Percentiles rank a stretch among this genome's conserved stretches.
These are phyloP conservation scores for Vicugna pacos DNA, from an alignment of 2,113 vertebrate species.

Conservation along the genomic window DNA sequence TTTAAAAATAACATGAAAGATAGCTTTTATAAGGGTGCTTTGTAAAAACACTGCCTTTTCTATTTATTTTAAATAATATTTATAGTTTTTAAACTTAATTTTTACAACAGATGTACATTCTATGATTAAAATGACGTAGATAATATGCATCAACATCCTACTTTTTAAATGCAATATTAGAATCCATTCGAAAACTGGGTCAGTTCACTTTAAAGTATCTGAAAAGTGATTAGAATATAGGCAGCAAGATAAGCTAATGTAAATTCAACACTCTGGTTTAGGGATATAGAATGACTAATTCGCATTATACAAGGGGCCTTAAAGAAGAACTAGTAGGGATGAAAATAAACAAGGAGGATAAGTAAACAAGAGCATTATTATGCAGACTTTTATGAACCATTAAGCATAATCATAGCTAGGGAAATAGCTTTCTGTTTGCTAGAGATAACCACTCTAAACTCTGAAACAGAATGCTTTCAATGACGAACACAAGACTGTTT, in stretches of 20 bases:
- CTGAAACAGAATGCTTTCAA: slow-evolving; percentile 60
- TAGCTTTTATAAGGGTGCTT: neutral
- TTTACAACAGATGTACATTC: neutral
- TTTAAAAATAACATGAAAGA: neutral
- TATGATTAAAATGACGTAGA: neutral
- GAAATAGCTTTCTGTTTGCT: slow-evolving; percentile 74
- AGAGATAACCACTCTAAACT: slow-evolving; percentile 69
- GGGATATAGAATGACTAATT: slow-evolving; percentile 34
- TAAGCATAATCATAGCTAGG: slow-evolving; percentile 54
- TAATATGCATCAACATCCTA: neutral
- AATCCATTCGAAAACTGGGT: slow-evolving; percentile 50
- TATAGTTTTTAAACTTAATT: neutral
- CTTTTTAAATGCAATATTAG: neutral
- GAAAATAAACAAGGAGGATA: slow-evolving; percentile 60
- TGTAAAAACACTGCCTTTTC: neutral
- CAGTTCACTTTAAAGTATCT: slow-evolving; percentile 20
- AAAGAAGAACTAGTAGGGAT: slow-evolving; percentile 62
- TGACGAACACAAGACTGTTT: slow-evolving; percentile 56
- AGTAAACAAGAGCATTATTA: slow-evolving; percentile 73
- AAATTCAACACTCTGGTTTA: slow-evolving; percentile 25
- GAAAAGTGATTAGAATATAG: neutral
- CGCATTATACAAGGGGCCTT: slow-evolving; percentile 12
- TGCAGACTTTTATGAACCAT: slow-evolving; percentile 73
- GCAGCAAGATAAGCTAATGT: slow-evolving; percentile 34
- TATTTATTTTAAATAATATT: neutral